Base-by-base conservation (phyloP, 2,888 invertebrate genomes). In the Drosophila fulvimacula region DNA sequence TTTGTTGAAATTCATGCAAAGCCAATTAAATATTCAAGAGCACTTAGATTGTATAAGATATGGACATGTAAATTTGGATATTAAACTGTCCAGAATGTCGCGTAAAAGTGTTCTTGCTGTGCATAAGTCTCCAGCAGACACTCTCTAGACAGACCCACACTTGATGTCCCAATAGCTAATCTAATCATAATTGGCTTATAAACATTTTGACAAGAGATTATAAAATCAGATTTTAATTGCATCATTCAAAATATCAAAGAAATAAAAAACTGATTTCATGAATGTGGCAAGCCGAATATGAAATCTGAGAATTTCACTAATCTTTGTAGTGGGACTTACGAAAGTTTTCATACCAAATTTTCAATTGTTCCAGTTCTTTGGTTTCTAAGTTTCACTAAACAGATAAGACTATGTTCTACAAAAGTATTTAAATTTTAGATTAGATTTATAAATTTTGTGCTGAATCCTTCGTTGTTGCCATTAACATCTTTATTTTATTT, bases 31-130 rank as follows among this genome's bases (percentile, higher is more conserved):
- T 41, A 56, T 42, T 36, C 51, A 44, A 48, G 13, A 32, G 38
- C 61, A 65, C 51, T 62, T 42, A 46, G 60, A 70, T 71, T 42
- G 38, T 15, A 24, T 24, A 49, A 24, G 59, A 66, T 59, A 51
- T 30, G 21, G 10, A 3, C 34, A 61, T 68, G 56, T 57, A 39
- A 66, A 73, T 49, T 49, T 10, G 21, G 24, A 36, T 32, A 65
- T 19, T 44, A 36, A 64, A 15, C 5, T 46, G 57, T 30, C 27
- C 15, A 5, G 6, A 46, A 13, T n/a, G 2, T 15, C 3, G 42
- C 13, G 21, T 42, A 52, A 24, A 11, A 44, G 11, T n/a, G 19
- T 5, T 17, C 5, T 24, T 3, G 5, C 19, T 27, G 27, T 30
- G 27, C 27, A 30, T 6, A 30, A 7, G 17, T 21, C 9, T 13